These are phyloP conservation scores for Chrysemys picta DNA, from an alignment of 2,113 vertebrate genomes.

Conservation along the genomic window DNA sequence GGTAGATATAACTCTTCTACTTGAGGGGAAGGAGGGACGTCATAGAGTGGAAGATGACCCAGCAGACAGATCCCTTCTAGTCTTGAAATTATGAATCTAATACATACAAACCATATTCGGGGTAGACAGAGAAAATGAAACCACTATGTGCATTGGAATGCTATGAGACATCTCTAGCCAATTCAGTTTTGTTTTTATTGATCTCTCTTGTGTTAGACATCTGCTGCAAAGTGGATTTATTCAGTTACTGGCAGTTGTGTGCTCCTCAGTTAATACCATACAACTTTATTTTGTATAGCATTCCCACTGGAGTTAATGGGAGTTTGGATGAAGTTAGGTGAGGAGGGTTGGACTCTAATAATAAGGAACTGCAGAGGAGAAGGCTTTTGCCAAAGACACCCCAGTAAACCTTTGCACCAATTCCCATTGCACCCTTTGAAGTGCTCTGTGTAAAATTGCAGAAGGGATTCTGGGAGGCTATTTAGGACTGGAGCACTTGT, in stretches of 20 bases:
- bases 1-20: accelerated
- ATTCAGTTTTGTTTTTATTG: background rate
- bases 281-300: background rate
- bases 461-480: background rate
- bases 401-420: background rate
- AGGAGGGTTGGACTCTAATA: background rate
- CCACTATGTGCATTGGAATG: accelerated
- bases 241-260: background rate
- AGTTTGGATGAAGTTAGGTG: background rate
- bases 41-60: accelerated
- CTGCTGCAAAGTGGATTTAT: background rate
- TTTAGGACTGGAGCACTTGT: background rate
- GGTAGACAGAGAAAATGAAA: accelerated
- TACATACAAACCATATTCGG: accelerated
- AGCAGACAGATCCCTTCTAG: background rate
- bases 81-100: background rate
- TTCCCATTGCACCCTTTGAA: background rate
- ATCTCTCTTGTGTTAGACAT: background rate
- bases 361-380: background rate
- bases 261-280: background rate
- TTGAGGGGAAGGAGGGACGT: background rate
- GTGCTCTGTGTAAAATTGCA: background rate
- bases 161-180: background rate
- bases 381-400: background rate
- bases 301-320: background rate